A percentile compares a stretch with the other conserved stretches of the same genome.
Evolutionary conservation across 2,797 vertebrate genomes (phyloP).

Genomic region (Gobionotothen gibberifrons): DNA sequence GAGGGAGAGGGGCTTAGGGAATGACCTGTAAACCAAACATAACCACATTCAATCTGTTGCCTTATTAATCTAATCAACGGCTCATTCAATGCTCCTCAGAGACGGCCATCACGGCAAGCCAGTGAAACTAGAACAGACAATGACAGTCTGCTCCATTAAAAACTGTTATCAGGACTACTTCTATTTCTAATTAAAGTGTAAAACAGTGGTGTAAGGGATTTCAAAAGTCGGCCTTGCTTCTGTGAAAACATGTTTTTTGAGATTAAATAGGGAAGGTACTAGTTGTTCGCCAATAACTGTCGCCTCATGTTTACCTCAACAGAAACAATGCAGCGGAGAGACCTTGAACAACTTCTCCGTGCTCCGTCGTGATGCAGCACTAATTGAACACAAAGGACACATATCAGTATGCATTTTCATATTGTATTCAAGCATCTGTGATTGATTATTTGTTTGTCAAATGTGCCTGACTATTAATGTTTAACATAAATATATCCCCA

Average conservation of each 20-base stretch:
- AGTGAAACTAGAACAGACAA: slow-evolving; percentile 71
- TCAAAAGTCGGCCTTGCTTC: slow-evolving; percentile 29
- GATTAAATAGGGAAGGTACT: slow-evolving; percentile 35
- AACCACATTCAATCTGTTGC: slow-evolving; percentile 77
- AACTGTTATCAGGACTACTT: slow-evolving; percentile 51
- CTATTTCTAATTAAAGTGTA: slow-evolving; percentile 52
- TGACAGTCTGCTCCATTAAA: slow-evolving; percentile 53
- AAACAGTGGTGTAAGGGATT: slow-evolving; percentile 35
- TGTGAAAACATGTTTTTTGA: slow-evolving; percentile 35
- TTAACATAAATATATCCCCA: background rate
- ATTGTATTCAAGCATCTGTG: background rate
- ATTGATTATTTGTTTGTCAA: background rate
- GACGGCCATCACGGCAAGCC: slow-evolving; percentile 60
- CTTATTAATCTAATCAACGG: slow-evolving; percentile 81
- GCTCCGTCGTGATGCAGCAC: background rate
- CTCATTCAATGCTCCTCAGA: slow-evolving; percentile 71
- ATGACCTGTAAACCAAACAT: slow-evolving; percentile 80
- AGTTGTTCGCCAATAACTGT: slow-evolving; percentile 33
- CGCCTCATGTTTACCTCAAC: slow-evolving; percentile 25
- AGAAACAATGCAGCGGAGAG: slow-evolving; percentile 5
- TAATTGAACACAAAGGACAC: background rate
- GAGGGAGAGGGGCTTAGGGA: slow-evolving; percentile 67
- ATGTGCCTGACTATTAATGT: background rate
- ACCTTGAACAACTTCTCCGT: slow-evolving; percentile 20
- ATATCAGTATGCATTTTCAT: background rate